Evolutionary conservation across 1,140 invertebrate genomes (phyloP), one percentile per base, ranked within the genome.

Genomic region (Drosophila novamexicana): DNA sequence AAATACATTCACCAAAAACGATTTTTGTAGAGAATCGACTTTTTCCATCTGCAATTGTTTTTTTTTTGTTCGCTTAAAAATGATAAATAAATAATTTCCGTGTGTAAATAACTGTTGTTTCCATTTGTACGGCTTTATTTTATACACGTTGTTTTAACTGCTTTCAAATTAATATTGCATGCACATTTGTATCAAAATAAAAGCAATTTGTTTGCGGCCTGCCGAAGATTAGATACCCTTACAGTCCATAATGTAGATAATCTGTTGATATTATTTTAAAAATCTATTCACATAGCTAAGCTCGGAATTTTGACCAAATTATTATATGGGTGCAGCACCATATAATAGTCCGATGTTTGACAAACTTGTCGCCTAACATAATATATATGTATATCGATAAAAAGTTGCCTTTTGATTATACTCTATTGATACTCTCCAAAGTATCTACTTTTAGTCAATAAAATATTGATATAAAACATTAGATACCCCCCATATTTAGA

Each of bases 161-260:
- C 36, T 40, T 52, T 12, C 14, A 37, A 8, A 45, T 45, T 10
- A 45, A 32, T 61, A 45, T 18, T 47, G 57, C 57, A 61, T 45
- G 57, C 8, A 2, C 7, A 36, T 16, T 36, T 18, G 7, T 61
- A 7, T 44, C 12, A 3, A n/a, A 22, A 12, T 22, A 39, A 18
- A 56, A 22, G 12, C 0, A 2, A 12, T 1, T n/a, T 2, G 4
- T n/a, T 29, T 49, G 18, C 47, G 47, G 22, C 10, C 0, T 29
- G 18, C 47, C 47, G 47, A 49, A 10, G 12, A 29, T 29, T 12
- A 2, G 12, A 49, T 32, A 29, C 47, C 10, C 10, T 12, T 49
- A 10, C 47, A 29, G 47, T 12, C 6, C 6, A 29, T 29, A 22
- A 22, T 22, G 22, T 22, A 22, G 22, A 22, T 22, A 22, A 2